These are phyloP conservation scores for Rhodinocichla rosea DNA, from an alignment of 2,113 vertebrate species.

Conservation along the genomic window DNA sequence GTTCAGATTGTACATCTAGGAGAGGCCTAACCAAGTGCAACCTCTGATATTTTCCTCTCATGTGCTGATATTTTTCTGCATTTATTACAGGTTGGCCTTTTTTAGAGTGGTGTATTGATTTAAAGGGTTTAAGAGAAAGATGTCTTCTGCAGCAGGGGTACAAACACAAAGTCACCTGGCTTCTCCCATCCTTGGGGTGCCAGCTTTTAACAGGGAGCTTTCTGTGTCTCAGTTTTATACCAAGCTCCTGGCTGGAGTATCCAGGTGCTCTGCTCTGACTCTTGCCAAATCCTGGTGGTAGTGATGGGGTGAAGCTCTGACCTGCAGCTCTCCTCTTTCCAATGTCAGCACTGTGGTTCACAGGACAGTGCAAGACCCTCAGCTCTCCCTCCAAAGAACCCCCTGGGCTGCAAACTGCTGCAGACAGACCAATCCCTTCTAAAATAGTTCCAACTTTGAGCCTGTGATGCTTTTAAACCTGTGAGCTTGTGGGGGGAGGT, in stretches of 20 bases:
- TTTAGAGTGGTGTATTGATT: background rate
- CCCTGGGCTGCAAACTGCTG: background rate
- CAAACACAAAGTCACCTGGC: background rate
- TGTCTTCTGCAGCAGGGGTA: background rate
- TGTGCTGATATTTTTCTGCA: background rate
- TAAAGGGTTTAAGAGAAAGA: background rate
- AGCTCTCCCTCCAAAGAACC: background rate
- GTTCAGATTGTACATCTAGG: background rate
- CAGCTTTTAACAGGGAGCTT: background rate
- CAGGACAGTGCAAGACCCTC: background rate
- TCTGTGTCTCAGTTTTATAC: background rate
- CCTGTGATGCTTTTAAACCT: background rate
- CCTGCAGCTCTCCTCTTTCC: background rate
- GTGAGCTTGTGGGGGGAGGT: background rate
- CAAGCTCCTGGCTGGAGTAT: background rate
- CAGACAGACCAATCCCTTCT: background rate
- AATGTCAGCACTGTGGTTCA: background rate
- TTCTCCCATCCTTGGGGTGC: background rate
- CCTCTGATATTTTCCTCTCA: background rate
- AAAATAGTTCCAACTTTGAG: background rate
- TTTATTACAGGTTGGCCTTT: background rate
- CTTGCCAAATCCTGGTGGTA: background rate
- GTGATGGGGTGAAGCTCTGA: background rate
- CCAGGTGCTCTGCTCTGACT: background rate
- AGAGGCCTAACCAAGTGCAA: background rate